A percentile compares a stretch with the other conserved stretches of the same genome.
Conservation (phyloP, 2,797 vertebrate species). For the Enteromius thamalakanensis region DNA sequence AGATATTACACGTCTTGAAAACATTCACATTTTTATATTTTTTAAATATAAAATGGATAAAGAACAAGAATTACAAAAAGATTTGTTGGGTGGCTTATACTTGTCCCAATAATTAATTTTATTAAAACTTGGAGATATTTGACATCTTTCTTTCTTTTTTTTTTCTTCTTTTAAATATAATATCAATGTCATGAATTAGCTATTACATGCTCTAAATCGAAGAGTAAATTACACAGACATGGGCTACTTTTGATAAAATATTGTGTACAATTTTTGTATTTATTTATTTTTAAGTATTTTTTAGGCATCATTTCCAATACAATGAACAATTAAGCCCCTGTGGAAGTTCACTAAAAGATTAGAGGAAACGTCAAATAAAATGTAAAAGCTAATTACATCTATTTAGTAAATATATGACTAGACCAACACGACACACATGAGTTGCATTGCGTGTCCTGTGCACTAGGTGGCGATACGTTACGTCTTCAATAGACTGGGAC, state of each 20-base stretch:
- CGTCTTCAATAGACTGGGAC: background rate
- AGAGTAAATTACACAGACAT: background rate
- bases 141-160: no score
- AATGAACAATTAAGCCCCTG: background rate
- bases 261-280: background rate
- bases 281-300: background rate
- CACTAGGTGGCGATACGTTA: constrained; percentile 8
- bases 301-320: background rate
- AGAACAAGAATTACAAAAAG: no score
- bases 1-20: background rate
- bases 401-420: background rate
- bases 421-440: background rate
- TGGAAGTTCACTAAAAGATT: background rate
- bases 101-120: no score
- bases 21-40: background rate
- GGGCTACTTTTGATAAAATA: background rate
- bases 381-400: background rate
- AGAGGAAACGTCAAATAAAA: background rate
- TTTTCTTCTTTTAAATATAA: no score
- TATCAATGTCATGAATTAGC: background rate
- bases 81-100: no score
- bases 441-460: background rate
- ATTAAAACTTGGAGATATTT: no score
- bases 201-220: background rate
- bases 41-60: background rate